A percentile compares a stretch with the other conserved stretches of the same genome.
phyloP scores from a whole-genome alignment of 1,140 invertebrate species.

The Lepidotrigona ventralis region DNA sequence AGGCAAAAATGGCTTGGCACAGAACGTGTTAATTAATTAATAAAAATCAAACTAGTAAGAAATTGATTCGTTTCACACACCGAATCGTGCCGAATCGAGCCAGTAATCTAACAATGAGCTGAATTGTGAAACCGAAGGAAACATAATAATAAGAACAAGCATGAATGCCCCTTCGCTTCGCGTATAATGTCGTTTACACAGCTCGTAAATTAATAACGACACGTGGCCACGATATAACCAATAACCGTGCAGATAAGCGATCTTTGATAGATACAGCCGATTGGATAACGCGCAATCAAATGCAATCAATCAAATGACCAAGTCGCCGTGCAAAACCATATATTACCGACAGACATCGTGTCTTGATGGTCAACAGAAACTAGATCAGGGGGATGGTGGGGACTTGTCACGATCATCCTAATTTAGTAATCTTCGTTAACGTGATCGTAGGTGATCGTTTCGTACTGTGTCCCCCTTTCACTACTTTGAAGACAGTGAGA shows the following conservation, averaged over 20 bases:
- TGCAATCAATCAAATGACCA: constrained; percentile 48
- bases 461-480: no score
- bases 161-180: background rate
- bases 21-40: no score
- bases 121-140: background rate
- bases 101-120: background rate
- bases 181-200: background rate
- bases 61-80: no score
- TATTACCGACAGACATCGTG: constrained; percentile 29
- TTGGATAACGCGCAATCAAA: constrained; percentile 45
- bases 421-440: constrained; percentile 18
- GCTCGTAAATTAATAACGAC: constrained; percentile 25
- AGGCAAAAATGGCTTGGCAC: no score
- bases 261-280: constrained; percentile 41
- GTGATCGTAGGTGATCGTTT: background rate
- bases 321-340: constrained; percentile 43
- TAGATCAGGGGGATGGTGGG: background rate
- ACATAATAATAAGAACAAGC: constrained; percentile 3
- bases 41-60: no score
- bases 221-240: constrained; percentile 2
- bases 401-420: background rate
- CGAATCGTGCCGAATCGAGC: no score
- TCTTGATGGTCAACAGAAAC: constrained; percentile 25
- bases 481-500: no score
- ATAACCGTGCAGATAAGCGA: constrained; percentile 37